Evolutionary conservation across 2,113 vertebrate species (phyloP), one percentile per base, ranked within the genome.

Genomic region (Ovibos moschatus): DNA sequence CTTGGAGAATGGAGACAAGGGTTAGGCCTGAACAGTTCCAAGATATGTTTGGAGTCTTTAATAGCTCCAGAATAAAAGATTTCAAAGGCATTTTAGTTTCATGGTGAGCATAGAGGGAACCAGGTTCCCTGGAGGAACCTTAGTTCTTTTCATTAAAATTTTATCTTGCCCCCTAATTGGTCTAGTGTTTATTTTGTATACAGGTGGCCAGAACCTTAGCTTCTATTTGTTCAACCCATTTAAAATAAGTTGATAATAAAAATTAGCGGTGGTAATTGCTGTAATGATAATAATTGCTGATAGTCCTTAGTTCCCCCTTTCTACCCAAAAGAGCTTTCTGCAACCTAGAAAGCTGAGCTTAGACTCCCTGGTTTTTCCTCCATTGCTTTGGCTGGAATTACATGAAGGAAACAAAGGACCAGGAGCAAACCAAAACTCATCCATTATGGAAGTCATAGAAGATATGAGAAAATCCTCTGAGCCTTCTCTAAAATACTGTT

Each of bases 241-340:
- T 95, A 45, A 95, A 95, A 51, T 62, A 93, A 43, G 57, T 71
- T 85, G 53, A 62, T 90, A 92, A 85, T 81, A 89, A 97, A 95
- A 91, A 74, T 64, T 53, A 84, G 17, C 71, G 55, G 87, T 82
- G 23, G 58, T 76, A 84, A 87, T 97, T 67, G 43, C 17, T 88
- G 78, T 83, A 95, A 62, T 82, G 45, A 81, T 85, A 91, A 95
- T 60, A 13, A 89, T 47, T 87, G 16, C 33, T 82, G 79, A 84
- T 36, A 83, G 28, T n/a, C 55, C 36, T 84, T 21, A 89, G 27
- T 88, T 96, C 43, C 60, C n/a, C 55, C 13, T 87, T 95, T 88
- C 30, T 76, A 91, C 16, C 13, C 62, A n/a, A 50, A 62, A 45
- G 57, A 87, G 47, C 51, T 93, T 93, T 84, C 43, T 19, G 25